These are phyloP conservation scores for Chrysemys picta DNA, from an alignment of 2,113 vertebrate genomes.

Conservation along the genomic window DNA sequence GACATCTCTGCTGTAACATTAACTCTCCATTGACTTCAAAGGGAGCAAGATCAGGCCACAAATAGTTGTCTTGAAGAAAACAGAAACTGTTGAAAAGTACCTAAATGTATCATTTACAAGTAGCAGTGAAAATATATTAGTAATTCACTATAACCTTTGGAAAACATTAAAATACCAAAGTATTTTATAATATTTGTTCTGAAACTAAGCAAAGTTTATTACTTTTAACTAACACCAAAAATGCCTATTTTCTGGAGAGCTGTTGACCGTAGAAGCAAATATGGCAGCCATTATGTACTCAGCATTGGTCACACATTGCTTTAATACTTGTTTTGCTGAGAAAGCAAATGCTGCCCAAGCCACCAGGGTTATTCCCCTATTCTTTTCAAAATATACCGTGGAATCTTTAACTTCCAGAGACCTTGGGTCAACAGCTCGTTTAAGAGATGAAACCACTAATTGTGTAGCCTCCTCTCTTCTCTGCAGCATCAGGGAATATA, in stretches of 20 bases:
- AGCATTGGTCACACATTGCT: constrained; percentile 37
- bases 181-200: constrained; percentile 15
- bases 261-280: constrained; percentile 26
- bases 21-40: not conserved
- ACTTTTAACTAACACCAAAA: constrained; percentile 32
- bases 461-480: constrained; percentile 5
- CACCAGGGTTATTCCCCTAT: constrained; percentile 17
- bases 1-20: not conserved
- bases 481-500: not conserved
- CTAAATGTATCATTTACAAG: constrained; percentile 35
- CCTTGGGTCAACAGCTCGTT: not conserved
- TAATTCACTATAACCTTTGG: constrained; percentile 22
- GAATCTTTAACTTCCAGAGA: constrained; percentile 37
- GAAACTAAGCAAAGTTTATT: not conserved
- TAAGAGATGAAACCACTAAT: not conserved
- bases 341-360: not conserved
- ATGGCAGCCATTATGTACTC: constrained; percentile 5
- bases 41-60: not conserved
- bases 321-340: constrained; percentile 27
- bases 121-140: not conserved
- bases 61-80: constrained; percentile 14
- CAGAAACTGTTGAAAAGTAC: constrained; percentile 24
- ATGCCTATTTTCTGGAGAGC: not conserved
- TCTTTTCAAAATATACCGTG: constrained; percentile 35
- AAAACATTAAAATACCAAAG: not conserved